Evolutionary conservation across 2,888 invertebrate genomes (phyloP).

Genomic region (Melipona beecheii): DNA sequence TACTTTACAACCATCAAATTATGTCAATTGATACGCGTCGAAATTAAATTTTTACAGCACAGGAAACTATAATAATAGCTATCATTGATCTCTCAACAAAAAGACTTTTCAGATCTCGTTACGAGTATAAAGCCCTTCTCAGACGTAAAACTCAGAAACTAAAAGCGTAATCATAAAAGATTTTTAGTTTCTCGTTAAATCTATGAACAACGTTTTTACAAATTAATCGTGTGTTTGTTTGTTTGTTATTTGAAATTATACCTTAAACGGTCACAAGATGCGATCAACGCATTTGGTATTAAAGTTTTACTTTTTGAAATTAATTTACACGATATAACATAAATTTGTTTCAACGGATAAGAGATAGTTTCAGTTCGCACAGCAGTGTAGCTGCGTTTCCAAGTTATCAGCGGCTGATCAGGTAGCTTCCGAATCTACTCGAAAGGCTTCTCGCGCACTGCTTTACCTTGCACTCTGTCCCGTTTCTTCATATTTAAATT

Average conservation of each 20-base stretch:
- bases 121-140: not conserved
- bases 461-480: constrained; percentile 18
- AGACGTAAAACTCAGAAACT: not conserved
- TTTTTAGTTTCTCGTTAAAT: not conserved
- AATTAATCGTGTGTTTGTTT: not conserved
- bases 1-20: too few relatives aligned
- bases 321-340: not conserved
- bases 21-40: not conserved
- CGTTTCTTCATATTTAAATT: constrained; percentile 15
- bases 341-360: not conserved
- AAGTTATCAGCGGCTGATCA: constrained; percentile 37
- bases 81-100: not conserved
- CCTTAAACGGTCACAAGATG: not conserved
- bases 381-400: not conserved
- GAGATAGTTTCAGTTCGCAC: not conserved
- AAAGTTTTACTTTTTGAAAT: not conserved
- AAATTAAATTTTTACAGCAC: not conserved
- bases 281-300: too few relatives aligned
- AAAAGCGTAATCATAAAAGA: constrained; percentile 17
- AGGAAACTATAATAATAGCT: too few relatives aligned
- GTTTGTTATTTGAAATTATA: not conserved
- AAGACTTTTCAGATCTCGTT: not conserved
- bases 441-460: not conserved
- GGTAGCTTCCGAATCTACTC: constrained; percentile 15
- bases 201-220: not conserved